Conservation (phyloP, 1,140 invertebrate species). For the Polypedilum pembai region DNA sequence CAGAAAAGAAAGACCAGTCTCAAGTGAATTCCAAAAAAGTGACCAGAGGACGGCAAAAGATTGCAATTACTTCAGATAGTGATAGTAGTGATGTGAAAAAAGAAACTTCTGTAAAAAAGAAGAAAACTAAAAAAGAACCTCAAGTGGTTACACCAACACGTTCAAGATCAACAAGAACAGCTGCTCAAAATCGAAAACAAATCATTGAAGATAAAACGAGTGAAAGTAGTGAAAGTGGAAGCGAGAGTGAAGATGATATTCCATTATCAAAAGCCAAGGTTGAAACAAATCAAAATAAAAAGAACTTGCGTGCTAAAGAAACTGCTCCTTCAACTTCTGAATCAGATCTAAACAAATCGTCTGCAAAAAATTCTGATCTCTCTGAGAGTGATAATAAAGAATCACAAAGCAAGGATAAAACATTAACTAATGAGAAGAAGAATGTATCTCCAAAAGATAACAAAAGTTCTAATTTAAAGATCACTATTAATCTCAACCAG, state of each 20-base stretch:
- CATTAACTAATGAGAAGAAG: background rate
- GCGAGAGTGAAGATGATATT: background rate
- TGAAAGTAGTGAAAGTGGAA: background rate
- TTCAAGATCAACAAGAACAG: background rate
- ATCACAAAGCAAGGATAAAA: background rate
- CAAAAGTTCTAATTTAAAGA: background rate
- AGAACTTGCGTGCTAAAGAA: background rate
- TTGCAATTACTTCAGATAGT: too few relatives aligned
- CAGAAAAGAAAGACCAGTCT: background rate
- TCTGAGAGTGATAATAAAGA: background rate
- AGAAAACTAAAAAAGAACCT: background rate
- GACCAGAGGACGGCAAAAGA: background rate
- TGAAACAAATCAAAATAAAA: background rate
- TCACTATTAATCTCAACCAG: background rate
- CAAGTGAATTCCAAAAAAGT: background rate
- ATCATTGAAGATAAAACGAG: background rate
- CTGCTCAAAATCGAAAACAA: background rate
- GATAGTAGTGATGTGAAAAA: background rate
- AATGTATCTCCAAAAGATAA: background rate
- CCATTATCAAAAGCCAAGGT: background rate
- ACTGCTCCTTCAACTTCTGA: background rate
- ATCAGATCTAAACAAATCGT: background rate
- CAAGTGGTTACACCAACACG: background rate
- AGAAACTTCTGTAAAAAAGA: background rate
- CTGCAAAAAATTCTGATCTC: slow-evolving; percentile 4